Evolutionary conservation across 2,888 invertebrate species (phyloP).

Genomic region (Aphodius granarius): DNA sequence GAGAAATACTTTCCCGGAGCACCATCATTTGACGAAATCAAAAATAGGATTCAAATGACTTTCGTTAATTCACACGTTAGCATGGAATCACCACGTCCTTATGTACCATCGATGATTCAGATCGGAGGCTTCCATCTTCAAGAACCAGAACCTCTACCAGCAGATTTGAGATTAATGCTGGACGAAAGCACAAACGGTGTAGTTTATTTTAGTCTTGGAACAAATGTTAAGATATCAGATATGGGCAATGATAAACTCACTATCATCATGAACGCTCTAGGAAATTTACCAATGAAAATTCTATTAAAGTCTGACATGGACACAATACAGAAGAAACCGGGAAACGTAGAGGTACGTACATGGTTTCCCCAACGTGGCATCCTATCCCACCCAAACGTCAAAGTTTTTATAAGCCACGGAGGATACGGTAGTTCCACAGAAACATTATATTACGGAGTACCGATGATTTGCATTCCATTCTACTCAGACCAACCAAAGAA

Average conservation of each 20-base stretch:
- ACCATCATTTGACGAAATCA: constrained; percentile 37
- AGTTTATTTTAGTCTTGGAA: constrained; percentile 41
- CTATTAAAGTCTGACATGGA: constrained; percentile 70
- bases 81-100: constrained; percentile 41
- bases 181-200: constrained; percentile 39
- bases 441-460: constrained; percentile 49
- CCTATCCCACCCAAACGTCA: constrained; percentile 58
- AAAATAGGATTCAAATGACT: constrained; percentile 39
- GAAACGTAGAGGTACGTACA: constrained; percentile 60
- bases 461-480: constrained; percentile 33
- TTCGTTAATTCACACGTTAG: constrained; percentile 42
- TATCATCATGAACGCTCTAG: constrained; percentile 59
- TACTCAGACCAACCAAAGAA: constrained; percentile 33
- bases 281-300: constrained; percentile 61
- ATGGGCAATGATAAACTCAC: constrained; percentile 33
- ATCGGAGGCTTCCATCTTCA: constrained; percentile 44
- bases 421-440: constrained; percentile 61
- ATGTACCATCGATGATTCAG: constrained; percentile 43
- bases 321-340: constrained; percentile 54
- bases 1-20: constrained; percentile 38
- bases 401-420: constrained; percentile 61
- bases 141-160: constrained; percentile 29
- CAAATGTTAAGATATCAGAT: constrained; percentile 35
- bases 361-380: constrained; percentile 66
- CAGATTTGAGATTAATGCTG: constrained; percentile 34